Evolutionary conservation across 2,113 vertebrate genomes (phyloP), one percentile per base, ranked within the genome.

Genomic region (Lampris incognitus): DNA sequence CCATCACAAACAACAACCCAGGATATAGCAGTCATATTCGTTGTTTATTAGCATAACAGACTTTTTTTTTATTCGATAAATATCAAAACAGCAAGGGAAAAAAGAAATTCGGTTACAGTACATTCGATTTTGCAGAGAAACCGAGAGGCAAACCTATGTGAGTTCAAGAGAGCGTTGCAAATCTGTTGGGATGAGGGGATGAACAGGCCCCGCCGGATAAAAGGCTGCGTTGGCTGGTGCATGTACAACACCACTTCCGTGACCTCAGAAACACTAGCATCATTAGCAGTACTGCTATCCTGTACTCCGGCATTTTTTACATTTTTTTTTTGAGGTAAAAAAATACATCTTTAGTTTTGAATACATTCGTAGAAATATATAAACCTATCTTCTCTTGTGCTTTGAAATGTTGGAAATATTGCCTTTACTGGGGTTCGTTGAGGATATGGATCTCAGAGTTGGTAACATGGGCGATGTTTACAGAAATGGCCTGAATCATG

Each of bases 311-410:
- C 85, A 87, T 79, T 68, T 55, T 24, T 24, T 24, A 24, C 0
- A 24, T 24, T 24, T 24, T 24, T 24, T 24, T 24, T 76, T 83
- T 86, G 60, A 85, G 82, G 88, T 92, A 91, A 81, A 91, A 92
- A 93, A 90, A 92, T 91, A 92, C 85, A 91, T 90, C 72, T 91
- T 90, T 88, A 85, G 38, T 85, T 83, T 85, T 50, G 80, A 24
- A 90, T 92, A 93, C 90, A 93, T 92, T 93, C 92, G 91, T 91
- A 91, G 83, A 92, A 92, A 89, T 93, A 92, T 88, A 92, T 89
- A 90, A 90, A 78, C 64, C 76, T 72, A 66, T 85, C 56, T 85
- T 82, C 69, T 78, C 72, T 92, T 92, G 91, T 92, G 91, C 92
- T 91, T 93, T 91, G 85, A 81, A 74, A 49, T 59, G 41, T 49